A percentile compares a stretch with the other conserved stretches of the same genome.
Conservation (phyloP, 1,140 invertebrate genomes). For the Calliopsis andreniformis region DNA sequence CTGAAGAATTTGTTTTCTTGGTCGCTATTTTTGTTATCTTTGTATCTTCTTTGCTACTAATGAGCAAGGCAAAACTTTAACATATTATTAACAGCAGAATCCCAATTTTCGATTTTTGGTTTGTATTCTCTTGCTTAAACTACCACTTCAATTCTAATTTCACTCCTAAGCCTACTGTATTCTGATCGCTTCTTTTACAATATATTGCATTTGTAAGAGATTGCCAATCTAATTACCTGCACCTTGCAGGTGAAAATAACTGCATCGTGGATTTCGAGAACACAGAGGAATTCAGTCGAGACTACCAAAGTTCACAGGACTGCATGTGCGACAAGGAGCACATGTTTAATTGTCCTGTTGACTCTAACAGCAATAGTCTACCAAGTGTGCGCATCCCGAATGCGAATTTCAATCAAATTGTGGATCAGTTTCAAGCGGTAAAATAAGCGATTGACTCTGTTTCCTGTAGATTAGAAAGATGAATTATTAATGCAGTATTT, state of each 20-base stretch:
- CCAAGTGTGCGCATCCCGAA: constrained; percentile 75
- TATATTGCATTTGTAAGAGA: too few relatives aligned
- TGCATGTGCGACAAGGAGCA: constrained; percentile 99
- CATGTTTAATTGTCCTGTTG: constrained; percentile 95
- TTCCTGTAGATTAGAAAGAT: background rate
- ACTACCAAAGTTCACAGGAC: constrained; percentile 95
- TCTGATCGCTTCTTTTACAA: too few relatives aligned
- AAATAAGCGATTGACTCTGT: background rate
- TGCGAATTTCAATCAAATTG: constrained; percentile 82
- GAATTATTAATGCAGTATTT: constrained; percentile 14
- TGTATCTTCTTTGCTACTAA: too few relatives aligned
- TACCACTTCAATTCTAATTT: too few relatives aligned
- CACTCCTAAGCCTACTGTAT: too few relatives aligned
- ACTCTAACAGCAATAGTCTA: constrained; percentile 72
- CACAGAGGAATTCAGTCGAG: constrained; percentile 96
- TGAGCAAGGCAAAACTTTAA: too few relatives aligned
- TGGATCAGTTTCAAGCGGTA: constrained; percentile 82
- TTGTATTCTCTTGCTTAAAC: too few relatives aligned
- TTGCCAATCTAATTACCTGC: too few relatives aligned
- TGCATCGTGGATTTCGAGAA: constrained; percentile 97
- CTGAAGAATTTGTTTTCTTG: too few relatives aligned
- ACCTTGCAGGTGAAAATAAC: constrained; percentile 87
- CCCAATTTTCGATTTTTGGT: too few relatives aligned
- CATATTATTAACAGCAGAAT: too few relatives aligned
- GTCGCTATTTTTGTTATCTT: too few relatives aligned